Conservation (phyloP, 2,113 vertebrate genomes). For the Ahaetulla prasina region DNA sequence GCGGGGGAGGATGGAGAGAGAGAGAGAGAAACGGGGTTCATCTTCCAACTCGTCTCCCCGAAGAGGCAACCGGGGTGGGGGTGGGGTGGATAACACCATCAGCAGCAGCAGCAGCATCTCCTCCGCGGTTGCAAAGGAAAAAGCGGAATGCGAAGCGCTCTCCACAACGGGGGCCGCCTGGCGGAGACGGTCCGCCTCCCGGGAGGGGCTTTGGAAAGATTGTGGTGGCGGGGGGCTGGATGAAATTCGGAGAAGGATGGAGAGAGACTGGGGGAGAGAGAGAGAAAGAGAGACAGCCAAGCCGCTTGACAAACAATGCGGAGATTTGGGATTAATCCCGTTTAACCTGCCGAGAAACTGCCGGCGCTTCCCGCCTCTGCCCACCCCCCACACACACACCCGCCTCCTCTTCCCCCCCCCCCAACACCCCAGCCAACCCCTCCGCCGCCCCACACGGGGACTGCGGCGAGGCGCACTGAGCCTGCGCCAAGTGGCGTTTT, state of each 20-base stretch:
- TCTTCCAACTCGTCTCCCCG: neutral
- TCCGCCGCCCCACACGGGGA: slow-evolving; percentile 39
- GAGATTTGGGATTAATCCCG: slow-evolving; percentile 61
- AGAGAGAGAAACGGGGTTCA: neutral
- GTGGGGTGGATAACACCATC: too few relatives aligned
- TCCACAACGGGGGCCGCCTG: neutral
- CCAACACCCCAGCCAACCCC: neutral
- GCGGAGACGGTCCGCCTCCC: slow-evolving; percentile 20
- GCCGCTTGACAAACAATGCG: slow-evolving; percentile 56
- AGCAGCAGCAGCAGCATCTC: too few relatives aligned
- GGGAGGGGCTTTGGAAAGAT: neutral
- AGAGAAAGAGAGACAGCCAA: slow-evolving; percentile 28
- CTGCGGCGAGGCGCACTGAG: slow-evolving; percentile 57
- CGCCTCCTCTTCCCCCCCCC: neutral
- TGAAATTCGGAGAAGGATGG: neutral
- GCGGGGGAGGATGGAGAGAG: too few relatives aligned
- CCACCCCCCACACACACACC: neutral
- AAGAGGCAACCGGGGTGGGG: neutral
- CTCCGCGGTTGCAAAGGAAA: neutral
- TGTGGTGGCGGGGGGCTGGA: too few relatives aligned
- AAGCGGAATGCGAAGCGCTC: too few relatives aligned
- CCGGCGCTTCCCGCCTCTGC: slow-evolving; percentile 41
- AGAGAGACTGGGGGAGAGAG: too few relatives aligned
- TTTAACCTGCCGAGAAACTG: slow-evolving; percentile 58
- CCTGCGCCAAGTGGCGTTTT: slow-evolving; percentile 67